Conservation (phyloP, 2,888 invertebrate genomes). For the Pterobdella sp. region DNA sequence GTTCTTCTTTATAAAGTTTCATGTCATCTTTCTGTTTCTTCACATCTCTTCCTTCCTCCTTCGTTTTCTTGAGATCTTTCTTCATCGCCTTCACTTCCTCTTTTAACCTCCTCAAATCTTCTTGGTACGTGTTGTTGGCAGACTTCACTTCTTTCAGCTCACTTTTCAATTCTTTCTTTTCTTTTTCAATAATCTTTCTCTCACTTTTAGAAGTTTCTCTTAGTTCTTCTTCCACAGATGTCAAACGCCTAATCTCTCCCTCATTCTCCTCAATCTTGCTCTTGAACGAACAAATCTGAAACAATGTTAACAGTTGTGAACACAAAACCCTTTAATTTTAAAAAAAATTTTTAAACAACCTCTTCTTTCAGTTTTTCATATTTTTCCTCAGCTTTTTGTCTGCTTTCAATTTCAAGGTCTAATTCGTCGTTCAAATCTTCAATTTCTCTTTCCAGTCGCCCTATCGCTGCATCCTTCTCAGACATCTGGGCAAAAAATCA, state of each 20-base stretch:
- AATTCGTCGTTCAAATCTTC: slow-evolving; percentile 28
- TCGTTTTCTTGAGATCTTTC: slow-evolving; percentile 14
- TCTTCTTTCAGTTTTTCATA: background rate
- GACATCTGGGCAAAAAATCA: slow-evolving; percentile 7
- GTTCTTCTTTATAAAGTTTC: slow-evolving; percentile 21
- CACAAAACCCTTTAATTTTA: background rate
- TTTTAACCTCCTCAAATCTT: slow-evolving; percentile 24
- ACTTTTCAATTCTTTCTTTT: slow-evolving; percentile 23
- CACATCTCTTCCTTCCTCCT: slow-evolving; percentile 21
- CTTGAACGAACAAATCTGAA: background rate
- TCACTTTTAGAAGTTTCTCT: slow-evolving; percentile 18
- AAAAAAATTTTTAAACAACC: background rate
- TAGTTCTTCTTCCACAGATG: background rate
- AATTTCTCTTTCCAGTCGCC: slow-evolving; percentile 19
- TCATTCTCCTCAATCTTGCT: slow-evolving; percentile 1
- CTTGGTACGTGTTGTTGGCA: background rate
- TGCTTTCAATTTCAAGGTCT: slow-evolving; percentile 3
- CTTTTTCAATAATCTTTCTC: slow-evolving; percentile 5
- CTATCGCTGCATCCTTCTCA: slow-evolving; percentile 4
- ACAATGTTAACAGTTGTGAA: background rate
- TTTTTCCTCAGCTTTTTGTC: slow-evolving; percentile 21
- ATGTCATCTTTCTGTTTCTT: slow-evolving; percentile 23
- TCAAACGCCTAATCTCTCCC: slow-evolving; percentile 15
- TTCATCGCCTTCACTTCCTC: slow-evolving; percentile 26
- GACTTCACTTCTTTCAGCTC: slow-evolving; percentile 23